These are phyloP conservation scores for Drosophila mimetica DNA, from an alignment of 2,888 invertebrate species.

Conservation along the genomic window DNA sequence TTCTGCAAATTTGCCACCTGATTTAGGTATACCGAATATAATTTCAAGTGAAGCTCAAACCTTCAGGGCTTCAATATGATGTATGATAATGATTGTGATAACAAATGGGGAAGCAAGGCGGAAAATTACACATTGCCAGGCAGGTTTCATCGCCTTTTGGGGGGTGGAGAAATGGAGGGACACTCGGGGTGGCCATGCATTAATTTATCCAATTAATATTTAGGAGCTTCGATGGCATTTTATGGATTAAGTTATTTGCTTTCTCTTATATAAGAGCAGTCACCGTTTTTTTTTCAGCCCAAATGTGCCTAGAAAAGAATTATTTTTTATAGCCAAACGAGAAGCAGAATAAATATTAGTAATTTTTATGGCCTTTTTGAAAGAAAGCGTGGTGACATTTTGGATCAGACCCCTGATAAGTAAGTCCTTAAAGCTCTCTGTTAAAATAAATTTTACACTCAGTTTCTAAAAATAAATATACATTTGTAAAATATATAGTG, in stretches of 20 bases:
- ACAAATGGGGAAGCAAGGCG: not conserved
- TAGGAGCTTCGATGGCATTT: constrained; percentile 16
- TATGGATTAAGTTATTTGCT: constrained; percentile 37
- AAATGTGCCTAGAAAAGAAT: not conserved
- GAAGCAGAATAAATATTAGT: constrained; percentile 7
- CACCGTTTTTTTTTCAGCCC: not conserved
- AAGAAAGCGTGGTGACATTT: not conserved
- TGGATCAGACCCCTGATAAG: too few relatives aligned
- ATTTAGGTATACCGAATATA: constrained; percentile 7
- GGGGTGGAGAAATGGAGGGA: not conserved
- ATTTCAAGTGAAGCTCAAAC: constrained; percentile 12
- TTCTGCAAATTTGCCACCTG: constrained; percentile 1
- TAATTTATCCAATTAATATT: constrained; percentile 42
- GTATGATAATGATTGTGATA: not conserved
- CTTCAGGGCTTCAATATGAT: constrained; percentile 6
- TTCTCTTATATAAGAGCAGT: constrained; percentile 19
- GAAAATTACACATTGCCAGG: constrained; percentile 9
- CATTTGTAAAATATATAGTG: too few relatives aligned
- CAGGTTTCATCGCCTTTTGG: not conserved
- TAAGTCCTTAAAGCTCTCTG: too few relatives aligned
- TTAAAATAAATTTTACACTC: not conserved
- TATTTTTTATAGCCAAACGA: not conserved
- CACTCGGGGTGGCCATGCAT: constrained; percentile 35
- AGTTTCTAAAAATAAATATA: not conserved
- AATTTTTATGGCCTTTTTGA: not conserved